phyloP scores from a whole-genome alignment of 2,888 invertebrate species.

The Caenorhabditis plicata region DNA sequence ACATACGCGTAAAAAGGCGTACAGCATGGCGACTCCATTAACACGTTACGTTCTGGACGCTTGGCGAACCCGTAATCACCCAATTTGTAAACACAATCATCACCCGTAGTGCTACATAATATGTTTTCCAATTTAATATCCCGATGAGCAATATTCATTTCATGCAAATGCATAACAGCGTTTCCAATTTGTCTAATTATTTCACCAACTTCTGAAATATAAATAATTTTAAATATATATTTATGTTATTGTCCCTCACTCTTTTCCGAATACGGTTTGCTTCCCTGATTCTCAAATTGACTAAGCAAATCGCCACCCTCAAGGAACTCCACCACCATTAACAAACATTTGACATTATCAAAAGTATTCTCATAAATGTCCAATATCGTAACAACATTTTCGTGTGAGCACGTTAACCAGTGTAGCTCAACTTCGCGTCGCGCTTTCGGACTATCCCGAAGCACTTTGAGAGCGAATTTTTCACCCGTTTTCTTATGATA shows the following conservation, averaged over 20 bases:
- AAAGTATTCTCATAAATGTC: slow-evolving; percentile 96
- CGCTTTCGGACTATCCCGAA: slow-evolving; percentile 88
- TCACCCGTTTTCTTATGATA: slow-evolving; percentile 76
- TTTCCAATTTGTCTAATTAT: slow-evolving; percentile 94
- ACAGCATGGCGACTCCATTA: slow-evolving; percentile 95
- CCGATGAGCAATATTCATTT: slow-evolving; percentile 81
- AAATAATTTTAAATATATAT: background rate
- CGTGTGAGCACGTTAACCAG: slow-evolving; percentile 82
- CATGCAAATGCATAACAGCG: slow-evolving; percentile 89
- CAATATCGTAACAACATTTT: slow-evolving; percentile 86
- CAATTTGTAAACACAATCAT: slow-evolving; percentile 85
- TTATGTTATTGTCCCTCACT: slow-evolving; percentile 68
- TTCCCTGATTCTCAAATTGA: slow-evolving; percentile 89
- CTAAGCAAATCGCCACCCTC: slow-evolving; percentile 96
- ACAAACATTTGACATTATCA: slow-evolving; percentile 83
- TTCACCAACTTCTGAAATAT: slow-evolving; percentile 79
- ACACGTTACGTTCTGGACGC: slow-evolving; percentile 77
- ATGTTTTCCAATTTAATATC: slow-evolving; percentile 77
- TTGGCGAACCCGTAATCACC: slow-evolving; percentile 99
- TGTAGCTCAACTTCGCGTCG: slow-evolving; percentile 92
- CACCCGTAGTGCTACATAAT: slow-evolving; percentile 72
- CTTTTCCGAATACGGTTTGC: slow-evolving; percentile 92
- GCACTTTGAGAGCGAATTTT: slow-evolving; percentile 88
- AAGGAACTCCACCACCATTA: slow-evolving; percentile 88
- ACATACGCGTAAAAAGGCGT: slow-evolving; percentile 92